Percentiles rank a stretch among this genome's conserved stretches.
Conservation (phyloP, 2,113 vertebrate species). For the Cyanoramphus novaezelandiae region DNA sequence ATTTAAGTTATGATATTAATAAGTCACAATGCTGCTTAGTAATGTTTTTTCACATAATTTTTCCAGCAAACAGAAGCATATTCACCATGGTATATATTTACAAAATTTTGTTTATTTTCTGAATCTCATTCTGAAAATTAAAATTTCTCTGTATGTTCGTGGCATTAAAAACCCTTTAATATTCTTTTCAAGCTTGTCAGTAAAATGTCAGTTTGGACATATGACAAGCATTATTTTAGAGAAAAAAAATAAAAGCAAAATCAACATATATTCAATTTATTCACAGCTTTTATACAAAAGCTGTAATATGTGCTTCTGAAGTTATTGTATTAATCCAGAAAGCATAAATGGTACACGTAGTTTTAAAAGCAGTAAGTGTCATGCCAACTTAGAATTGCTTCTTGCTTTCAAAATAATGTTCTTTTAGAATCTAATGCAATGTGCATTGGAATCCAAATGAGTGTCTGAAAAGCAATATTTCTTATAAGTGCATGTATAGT, state of each 20-base stretch:
- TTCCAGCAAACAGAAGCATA: neutral
- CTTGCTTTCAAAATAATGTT: neutral
- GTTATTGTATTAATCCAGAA: neutral
- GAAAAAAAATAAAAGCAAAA: neutral
- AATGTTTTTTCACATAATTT: neutral
- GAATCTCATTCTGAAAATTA: neutral
- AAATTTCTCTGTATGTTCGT: neutral
- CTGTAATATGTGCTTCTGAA: neutral
- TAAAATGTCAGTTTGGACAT: neutral
- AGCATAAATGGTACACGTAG: neutral
- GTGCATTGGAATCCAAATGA: neutral
- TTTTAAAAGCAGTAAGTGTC: neutral
- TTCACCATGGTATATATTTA: neutral
- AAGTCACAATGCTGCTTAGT: neutral
- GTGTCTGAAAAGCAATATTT: neutral
- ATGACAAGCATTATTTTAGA: neutral
- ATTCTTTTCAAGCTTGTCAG: neutral
- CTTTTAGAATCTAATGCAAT: neutral
- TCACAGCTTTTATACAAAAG: neutral
- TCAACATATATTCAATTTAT: neutral
- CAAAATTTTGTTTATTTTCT: neutral
- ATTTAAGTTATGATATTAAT: neutral
- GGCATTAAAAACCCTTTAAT: neutral
- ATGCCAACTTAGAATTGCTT: neutral
- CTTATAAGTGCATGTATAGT: neutral